Percentiles rank a stretch among this genome's conserved stretches.
These are phyloP conservation scores for Noctuana brunneofusca DNA, from an alignment of 2,888 invertebrate species.

Conservation along the genomic window DNA sequence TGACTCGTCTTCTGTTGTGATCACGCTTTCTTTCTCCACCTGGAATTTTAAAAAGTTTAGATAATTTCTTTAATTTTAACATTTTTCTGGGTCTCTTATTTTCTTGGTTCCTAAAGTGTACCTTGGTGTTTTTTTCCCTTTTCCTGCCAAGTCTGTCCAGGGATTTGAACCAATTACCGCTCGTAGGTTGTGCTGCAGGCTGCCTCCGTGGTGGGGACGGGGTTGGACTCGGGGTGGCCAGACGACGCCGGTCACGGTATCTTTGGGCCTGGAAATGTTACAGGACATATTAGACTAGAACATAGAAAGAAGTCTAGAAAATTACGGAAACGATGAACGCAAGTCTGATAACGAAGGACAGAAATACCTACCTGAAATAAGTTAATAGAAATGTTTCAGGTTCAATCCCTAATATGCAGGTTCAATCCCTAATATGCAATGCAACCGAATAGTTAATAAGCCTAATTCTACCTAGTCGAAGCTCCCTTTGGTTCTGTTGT, in stretches of 20 bases:
- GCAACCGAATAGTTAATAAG: too few relatives aligned
- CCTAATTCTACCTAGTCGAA: too few relatives aligned
- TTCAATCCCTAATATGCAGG: too few relatives aligned
- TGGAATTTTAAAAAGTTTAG: slow-evolving; percentile 42
- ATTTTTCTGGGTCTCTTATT: background rate
- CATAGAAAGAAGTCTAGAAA: background rate
- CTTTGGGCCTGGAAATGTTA: slow-evolving; percentile 80
- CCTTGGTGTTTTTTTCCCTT: slow-evolving; percentile 79
- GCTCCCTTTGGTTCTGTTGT: too few relatives aligned
- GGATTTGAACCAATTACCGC: slow-evolving; percentile 91
- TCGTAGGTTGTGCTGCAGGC: slow-evolving; percentile 70
- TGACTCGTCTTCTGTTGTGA: slow-evolving; percentile 83
- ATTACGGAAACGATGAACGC: too few relatives aligned
- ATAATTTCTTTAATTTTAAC: background rate
- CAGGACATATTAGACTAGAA: background rate
- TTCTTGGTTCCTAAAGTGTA: too few relatives aligned
- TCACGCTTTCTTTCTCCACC: slow-evolving; percentile 74
- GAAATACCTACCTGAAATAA: too few relatives aligned
- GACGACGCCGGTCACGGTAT: slow-evolving; percentile 87
- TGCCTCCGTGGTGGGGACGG: slow-evolving; percentile 85
- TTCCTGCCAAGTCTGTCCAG: slow-evolving; percentile 88
- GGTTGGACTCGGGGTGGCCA: slow-evolving; percentile 89
- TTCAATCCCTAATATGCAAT: too few relatives aligned
- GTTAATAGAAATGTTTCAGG: too few relatives aligned
- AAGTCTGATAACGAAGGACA: too few relatives aligned